phyloP scores from a whole-genome alignment of 2,797 vertebrate genomes.

The Rallus crepitans region DNA sequence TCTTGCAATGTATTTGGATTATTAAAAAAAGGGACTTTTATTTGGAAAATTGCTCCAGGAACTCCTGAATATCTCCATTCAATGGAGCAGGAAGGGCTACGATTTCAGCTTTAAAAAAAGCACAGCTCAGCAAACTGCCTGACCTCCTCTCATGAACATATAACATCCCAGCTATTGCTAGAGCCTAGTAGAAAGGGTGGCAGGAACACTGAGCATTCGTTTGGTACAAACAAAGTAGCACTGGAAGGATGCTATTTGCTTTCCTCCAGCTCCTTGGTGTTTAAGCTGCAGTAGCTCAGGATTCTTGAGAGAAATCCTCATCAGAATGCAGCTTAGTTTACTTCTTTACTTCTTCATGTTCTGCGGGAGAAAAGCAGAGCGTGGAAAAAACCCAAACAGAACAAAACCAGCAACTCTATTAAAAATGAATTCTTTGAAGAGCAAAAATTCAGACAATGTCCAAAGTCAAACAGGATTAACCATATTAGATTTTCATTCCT shows the following conservation, averaged over 20 bases:
- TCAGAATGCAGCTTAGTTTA: background rate
- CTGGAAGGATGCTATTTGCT: background rate
- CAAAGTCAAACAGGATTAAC: background rate
- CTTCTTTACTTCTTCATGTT: background rate
- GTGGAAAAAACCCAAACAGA: background rate
- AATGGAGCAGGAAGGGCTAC: background rate
- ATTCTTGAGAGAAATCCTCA: background rate
- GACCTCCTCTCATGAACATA: background rate
- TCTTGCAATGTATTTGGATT: slow-evolving; percentile 27
- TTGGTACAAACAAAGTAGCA: background rate
- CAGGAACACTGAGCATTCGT: background rate
- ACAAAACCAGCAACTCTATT: background rate
- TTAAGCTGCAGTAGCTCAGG: background rate
- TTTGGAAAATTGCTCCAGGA: slow-evolving; percentile 57
- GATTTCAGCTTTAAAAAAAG: background rate
- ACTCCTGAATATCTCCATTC: background rate
- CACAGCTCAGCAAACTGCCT: background rate
- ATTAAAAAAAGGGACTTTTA: background rate
- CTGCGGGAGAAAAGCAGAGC: background rate
- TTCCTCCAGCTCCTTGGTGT: background rate
- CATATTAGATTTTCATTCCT: background rate
- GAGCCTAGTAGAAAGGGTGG: background rate
- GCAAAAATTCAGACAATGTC: slow-evolving; percentile 16
- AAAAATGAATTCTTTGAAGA: background rate
- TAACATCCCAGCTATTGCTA: background rate